These are phyloP conservation scores for Blastobasis adustella DNA, from an alignment of 2,888 invertebrate species.

Conservation along the genomic window DNA sequence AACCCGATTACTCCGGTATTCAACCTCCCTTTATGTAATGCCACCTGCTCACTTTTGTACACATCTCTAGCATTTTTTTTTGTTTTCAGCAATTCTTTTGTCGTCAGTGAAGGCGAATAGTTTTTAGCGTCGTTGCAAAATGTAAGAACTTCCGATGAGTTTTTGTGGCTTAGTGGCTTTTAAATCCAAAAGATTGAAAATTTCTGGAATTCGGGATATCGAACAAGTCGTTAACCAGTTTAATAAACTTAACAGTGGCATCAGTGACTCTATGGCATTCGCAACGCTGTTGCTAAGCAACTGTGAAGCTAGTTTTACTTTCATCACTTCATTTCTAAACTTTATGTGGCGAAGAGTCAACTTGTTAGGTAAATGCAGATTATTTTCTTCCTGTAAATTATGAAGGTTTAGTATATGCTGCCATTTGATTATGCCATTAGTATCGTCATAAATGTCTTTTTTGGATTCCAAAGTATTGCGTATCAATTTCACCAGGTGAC, in stretches of 20 bases:
- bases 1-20: conserved; percentile 2
- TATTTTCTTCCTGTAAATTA: conserved; percentile 3
- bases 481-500: conserved; percentile 15
- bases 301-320: conserved; percentile 3
- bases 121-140: conserved; percentile 2
- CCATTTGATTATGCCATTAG: neutral
- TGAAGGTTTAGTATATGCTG: neutral
- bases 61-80: neutral
- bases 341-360: conserved; percentile 9
- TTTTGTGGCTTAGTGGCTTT: conserved; percentile 1
- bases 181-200: conserved; percentile 3
- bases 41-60: neutral
- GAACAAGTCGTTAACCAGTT: conserved; percentile 4
- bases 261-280: conserved; percentile 3
- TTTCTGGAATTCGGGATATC: conserved; percentile 4
- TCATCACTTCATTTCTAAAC: conserved; percentile 7
- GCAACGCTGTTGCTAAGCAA: conserved; percentile 12
- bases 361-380: conserved; percentile 9
- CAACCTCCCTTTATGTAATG: neutral
- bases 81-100: neutral
- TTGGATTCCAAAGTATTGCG: conserved; percentile 1
- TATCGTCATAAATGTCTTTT: neutral
- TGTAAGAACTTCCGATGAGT: conserved; percentile 1
- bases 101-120: neutral
- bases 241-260: conserved; percentile 6